Percentiles rank a stretch among this genome's conserved stretches.
Conservation (phyloP, 1,140 invertebrate species). For the Drosophila arawakana region DNA sequence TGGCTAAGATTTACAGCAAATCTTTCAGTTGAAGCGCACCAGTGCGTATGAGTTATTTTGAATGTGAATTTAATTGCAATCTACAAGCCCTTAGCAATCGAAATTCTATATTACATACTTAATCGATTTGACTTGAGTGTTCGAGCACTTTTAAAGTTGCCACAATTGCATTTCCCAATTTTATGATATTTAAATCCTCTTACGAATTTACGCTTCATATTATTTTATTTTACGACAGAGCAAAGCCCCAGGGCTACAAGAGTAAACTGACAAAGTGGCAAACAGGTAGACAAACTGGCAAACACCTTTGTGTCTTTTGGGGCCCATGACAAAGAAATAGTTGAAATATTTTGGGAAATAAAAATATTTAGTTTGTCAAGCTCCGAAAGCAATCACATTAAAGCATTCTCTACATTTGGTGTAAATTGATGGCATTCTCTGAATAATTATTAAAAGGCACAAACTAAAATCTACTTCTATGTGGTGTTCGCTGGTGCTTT, state of each 20-base stretch:
- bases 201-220: slow-evolving; percentile 24
- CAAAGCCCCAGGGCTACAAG: slow-evolving; percentile 13
- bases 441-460: slow-evolving; percentile 23
- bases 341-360: slow-evolving; percentile 32
- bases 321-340: slow-evolving; percentile 21
- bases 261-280: not conserved
- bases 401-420: slow-evolving; percentile 32
- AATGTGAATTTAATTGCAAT: slow-evolving; percentile 70
- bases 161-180: slow-evolving; percentile 14
- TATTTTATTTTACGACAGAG: slow-evolving; percentile 24
- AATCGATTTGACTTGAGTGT: slow-evolving; percentile 15
- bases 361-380: slow-evolving; percentile 5
- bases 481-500: slow-evolving; percentile 43
- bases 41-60: slow-evolving; percentile 74
- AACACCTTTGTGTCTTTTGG: slow-evolving; percentile 22
- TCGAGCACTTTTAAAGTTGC: not conserved
- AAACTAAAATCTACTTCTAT: not conserved
- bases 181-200: slow-evolving; percentile 29
- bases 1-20: slow-evolving; percentile 28
- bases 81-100: slow-evolving; percentile 12
- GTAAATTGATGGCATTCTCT: slow-evolving; percentile 19
- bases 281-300: not conserved
- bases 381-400: slow-evolving; percentile 48
- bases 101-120: slow-evolving; percentile 39
- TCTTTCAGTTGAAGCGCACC: slow-evolving; percentile 50